Base-by-base conservation (phyloP, 2,888 invertebrate genomes). In the Acleris literana region DNA sequence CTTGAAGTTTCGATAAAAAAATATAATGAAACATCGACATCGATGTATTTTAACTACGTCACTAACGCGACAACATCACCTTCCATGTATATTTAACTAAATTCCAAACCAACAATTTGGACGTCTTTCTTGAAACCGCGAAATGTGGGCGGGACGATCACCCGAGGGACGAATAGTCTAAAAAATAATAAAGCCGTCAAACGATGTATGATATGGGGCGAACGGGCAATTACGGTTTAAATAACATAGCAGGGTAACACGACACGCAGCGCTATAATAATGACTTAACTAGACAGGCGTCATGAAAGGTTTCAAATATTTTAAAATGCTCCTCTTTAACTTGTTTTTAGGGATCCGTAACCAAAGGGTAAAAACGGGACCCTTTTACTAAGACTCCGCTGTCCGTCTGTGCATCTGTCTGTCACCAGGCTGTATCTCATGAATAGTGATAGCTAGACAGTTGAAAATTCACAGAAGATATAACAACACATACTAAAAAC, bases 141-240 rank as follows among this genome's bases (percentile, higher is more conserved):
- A 86, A 86, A 81, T 79, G 84, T 74, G 80, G 89, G 88, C 82
- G 90, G 77, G 69, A 51, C 76, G 68, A 72, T 68, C 78, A 77
- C 74, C 74, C 76, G 71, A 59, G 65, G 68, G 74, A 67, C 74
- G 74, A 79, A 73, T 69, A 49, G 67, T 63, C 66, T 85, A 74
- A 87, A 89, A 81, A 83, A 81, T 86, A 84, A 89, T 88, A 80
- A 83, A 86, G 83, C 76, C 68, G 77, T 86, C 82, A 80, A 68
- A 72, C 68, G 68, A 54, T 44, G 25, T 70, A 69, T 65, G 66
- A 70, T 68, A 61, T 70, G 58, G 49, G 53, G 61, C 52, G 56
- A 71, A 76, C 75, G 69, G 72, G 63, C 74, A 78, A 85, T 83
- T 84, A 82, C 70, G 68, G 70, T 73, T 74, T 78, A 70, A 76